phyloP scores from a whole-genome alignment of 2,888 invertebrate species.

The Amaurobius ferox region DNA sequence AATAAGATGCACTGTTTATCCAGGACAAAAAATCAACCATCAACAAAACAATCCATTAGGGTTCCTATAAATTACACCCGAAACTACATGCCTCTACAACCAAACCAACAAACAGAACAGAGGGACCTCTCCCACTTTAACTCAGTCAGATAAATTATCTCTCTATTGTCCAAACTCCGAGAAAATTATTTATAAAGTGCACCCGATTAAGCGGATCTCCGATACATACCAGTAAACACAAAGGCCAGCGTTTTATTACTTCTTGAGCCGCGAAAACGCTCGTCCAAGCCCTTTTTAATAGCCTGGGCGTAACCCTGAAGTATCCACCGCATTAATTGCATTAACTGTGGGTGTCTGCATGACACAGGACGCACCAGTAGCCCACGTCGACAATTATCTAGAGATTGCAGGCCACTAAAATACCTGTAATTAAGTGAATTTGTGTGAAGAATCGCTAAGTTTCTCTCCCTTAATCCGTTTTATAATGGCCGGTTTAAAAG shows the following conservation, averaged over 20 bases:
- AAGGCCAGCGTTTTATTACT: not conserved
- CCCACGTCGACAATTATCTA: slow-evolving; percentile 51
- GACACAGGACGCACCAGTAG: slow-evolving; percentile 22
- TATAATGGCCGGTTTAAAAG: slow-evolving; percentile 12
- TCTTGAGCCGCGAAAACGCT: not conserved
- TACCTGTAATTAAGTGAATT: slow-evolving; percentile 58
- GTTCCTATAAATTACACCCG: too few species aligned
- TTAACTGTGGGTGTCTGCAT: slow-evolving; percentile 26
- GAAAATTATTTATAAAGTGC: not conserved
- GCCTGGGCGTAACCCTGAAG: slow-evolving; percentile 49
- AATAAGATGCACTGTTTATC: too few species aligned
- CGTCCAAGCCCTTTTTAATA: slow-evolving; percentile 56
- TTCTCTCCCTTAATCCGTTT: slow-evolving; percentile 21
- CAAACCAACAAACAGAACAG: too few species aligned
- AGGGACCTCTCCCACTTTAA: not conserved
- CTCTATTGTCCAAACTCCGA: not conserved
- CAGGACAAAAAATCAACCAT: too few species aligned
- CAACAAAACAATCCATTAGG: too few species aligned
- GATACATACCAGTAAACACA: not conserved
- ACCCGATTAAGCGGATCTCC: not conserved
- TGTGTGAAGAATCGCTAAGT: slow-evolving; percentile 10
- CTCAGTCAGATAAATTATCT: not conserved
- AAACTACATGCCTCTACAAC: too few species aligned
- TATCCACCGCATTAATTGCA: slow-evolving; percentile 37
- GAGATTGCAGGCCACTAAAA: slow-evolving; percentile 48